Conservation (phyloP, 1,140 invertebrate species). For the Metopolophium dirhodum region DNA sequence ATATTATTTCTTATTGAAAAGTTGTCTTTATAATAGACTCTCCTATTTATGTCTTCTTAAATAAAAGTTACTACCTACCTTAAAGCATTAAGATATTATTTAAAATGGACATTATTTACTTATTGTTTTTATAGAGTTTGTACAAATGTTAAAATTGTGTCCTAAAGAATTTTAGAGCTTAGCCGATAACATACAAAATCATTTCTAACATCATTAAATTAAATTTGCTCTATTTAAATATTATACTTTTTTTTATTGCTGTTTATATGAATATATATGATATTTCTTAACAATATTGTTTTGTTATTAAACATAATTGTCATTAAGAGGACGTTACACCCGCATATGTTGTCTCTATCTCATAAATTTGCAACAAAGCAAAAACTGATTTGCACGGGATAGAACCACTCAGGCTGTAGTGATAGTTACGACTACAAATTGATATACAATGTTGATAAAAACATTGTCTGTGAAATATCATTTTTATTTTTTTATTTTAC, state of each 20-base stretch:
- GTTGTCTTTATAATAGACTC: neutral
- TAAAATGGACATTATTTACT: slow-evolving; percentile 26
- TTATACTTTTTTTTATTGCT: neutral
- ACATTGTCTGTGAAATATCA: too few species aligned
- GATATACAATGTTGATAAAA: too few species aligned
- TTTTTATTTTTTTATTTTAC: too few species aligned
- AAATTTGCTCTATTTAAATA: neutral
- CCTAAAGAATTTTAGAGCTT: slow-evolving; percentile 39
- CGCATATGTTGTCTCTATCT: too few species aligned
- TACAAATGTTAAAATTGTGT: slow-evolving; percentile 26
- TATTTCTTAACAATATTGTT: too few species aligned
- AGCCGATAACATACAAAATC: slow-evolving; percentile 17
- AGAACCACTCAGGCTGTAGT: too few species aligned
- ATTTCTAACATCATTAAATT: neutral
- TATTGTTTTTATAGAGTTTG: slow-evolving; percentile 5
- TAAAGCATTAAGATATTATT: neutral
- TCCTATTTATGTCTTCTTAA: neutral
- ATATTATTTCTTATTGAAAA: neutral
- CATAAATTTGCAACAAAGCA: too few species aligned
- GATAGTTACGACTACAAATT: too few species aligned
- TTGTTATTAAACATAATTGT: too few species aligned
- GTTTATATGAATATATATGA: too few species aligned
- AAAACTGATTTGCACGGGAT: too few species aligned
- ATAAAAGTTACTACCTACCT: neutral
- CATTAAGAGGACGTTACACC: too few species aligned